These are phyloP conservation scores for Pampusana beccarii DNA, from an alignment of 2,113 vertebrate genomes.

Conservation along the genomic window DNA sequence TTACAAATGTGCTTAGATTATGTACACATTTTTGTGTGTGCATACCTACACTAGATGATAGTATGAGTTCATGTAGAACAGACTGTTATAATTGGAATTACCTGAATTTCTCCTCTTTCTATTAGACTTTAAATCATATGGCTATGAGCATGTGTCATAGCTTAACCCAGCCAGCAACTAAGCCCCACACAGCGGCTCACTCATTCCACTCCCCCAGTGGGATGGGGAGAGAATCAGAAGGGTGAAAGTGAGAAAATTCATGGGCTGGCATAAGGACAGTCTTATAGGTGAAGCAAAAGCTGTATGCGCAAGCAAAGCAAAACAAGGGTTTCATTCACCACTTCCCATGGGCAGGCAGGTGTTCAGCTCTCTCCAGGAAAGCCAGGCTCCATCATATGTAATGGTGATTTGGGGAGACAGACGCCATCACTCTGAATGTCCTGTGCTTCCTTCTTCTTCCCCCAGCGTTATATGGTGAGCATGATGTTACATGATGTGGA, in stretches of 20 bases:
- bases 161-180: not conserved
- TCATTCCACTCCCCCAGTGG: not conserved
- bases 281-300: not conserved
- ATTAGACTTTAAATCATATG: not conserved
- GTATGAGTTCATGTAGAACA: not conserved
- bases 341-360: no score
- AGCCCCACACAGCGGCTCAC: rapidly evolving
- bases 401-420: no score
- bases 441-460: no score
- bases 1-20: not conserved
- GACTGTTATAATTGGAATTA: not conserved
- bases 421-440: no score
- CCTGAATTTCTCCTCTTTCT: not conserved
- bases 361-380: no score
- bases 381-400: no score
- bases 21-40: not conserved
- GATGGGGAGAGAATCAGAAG: not conserved
- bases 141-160: not conserved
- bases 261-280: not conserved
- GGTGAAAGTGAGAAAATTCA: not conserved
- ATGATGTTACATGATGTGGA: no score
- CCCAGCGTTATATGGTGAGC: no score
- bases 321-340: not conserved
- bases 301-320: rapidly evolving
- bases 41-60: not conserved